Evolutionary conservation across 2,888 invertebrate species (phyloP), one percentile per base, ranked within the genome.

Genomic region (Sphaeridia pumilis): DNA sequence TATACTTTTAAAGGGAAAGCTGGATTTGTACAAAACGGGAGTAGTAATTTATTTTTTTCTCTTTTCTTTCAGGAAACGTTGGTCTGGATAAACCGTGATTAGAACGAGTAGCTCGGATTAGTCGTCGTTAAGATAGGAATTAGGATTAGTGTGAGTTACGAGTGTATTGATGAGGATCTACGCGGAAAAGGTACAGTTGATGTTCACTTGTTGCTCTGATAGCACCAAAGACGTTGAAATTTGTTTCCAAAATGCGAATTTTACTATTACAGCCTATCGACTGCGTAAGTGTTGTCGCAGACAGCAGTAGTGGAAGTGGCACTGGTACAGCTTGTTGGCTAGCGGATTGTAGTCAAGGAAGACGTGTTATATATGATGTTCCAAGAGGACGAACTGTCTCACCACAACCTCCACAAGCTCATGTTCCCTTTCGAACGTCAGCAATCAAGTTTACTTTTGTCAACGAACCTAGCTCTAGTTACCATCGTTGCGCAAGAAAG

Each of bases 391-490:
- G 58, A 44, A 55, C 55, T 54, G 59, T 61, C 35, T 61, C 62
- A 50, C 64, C 64, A 51, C 63, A 63, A 56, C 61, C 61, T 56
- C 62, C 62, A 49, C 60, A 61, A 58, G 64, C 62, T 54, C 64
- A 64, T 57, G 56, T 60, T 54, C 61, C 61, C 41, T 57, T 64
- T 54, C 55, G 62, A 52, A 56, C 60, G 49, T 62, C 62, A 43
- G 56, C 64, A 43, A 59, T 62, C 46, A 64, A 62, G 52, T 58
- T n/a, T n/a, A n/a, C n/a, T n/a, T n/a, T 58, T 51, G 58, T 58
- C 45, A 60, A 62, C 48, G 62, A 64, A 48, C 51, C 58, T 36
- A 54, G 58, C n/a, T 46, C 57, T 17, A 61, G 56, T 48, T 64
- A 60, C 57, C 62, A 62, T 56, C 64, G 62, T 43, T 62, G 62